Percentiles rank a stretch among this genome's conserved stretches.
These are phyloP conservation scores for Himalopsyche anomala DNA, from an alignment of 2,888 invertebrate genomes.

Conservation along the genomic window DNA sequence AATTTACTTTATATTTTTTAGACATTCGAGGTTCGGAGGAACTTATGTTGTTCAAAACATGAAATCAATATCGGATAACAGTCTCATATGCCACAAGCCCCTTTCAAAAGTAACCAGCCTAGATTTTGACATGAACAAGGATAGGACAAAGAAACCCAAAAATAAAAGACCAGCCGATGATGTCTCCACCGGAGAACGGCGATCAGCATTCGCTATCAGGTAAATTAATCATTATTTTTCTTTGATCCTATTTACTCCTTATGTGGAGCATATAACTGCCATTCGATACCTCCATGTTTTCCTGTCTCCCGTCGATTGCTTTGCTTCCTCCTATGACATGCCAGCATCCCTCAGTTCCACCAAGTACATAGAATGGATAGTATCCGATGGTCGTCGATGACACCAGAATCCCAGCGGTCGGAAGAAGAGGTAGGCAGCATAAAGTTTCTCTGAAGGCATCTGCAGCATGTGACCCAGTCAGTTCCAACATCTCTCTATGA, in stretches of 20 bases:
- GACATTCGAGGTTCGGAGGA: conserved; percentile 96
- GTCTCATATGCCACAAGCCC: conserved; percentile 92
- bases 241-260: not conserved
- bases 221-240: conserved; percentile 67
- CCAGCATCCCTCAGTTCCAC: not conserved
- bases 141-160: conserved; percentile 83
- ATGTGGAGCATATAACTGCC: no score
- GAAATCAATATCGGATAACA: conserved; percentile 94
- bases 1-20: conserved; percentile 69
- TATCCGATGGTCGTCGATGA: no score
- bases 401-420: no score
- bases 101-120: conserved; percentile 86
- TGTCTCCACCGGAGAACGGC: conserved; percentile 80
- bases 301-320: no score
- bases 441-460: no score
- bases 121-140: conserved; percentile 87
- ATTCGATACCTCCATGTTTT: no score
- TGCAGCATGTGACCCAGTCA: no score
- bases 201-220: conserved; percentile 92
- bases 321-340: no score
- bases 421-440: no score
- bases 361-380: not conserved
- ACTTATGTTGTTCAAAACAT: conserved; percentile 94
- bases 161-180: conserved; percentile 83
- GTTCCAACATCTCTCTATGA: no score